Evolutionary conservation across 1,140 invertebrate genomes (phyloP), one percentile per base, ranked within the genome.

Genomic region (Druon quercuslanigerum): DNA sequence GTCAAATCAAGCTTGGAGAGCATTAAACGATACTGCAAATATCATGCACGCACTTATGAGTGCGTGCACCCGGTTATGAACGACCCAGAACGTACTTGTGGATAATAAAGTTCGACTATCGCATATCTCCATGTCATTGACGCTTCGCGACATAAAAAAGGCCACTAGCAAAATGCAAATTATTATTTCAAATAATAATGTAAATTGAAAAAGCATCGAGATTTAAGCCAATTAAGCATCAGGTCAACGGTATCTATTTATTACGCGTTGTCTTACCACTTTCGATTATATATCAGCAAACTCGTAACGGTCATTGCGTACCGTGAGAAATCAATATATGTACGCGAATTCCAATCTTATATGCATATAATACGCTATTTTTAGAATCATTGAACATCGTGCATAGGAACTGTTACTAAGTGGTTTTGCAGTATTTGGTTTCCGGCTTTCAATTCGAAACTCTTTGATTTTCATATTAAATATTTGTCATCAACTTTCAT

Each of bases 291-390:
- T 66, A 66, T 66, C 60, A 16, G 16, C 60, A 66, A 66, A 66
- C 60, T 33, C 57, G 57, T 66, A 66, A 66, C 60, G 60, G 60
- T 66, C 60, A 66, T 66, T 66, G 60, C 60, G 60, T 66, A 66
- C 25, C 60, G 60, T 66, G 60, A 66, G 60, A 66, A 66, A 40
- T 66, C 40, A 60, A 60, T 60, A 60, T 14, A 66, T 66, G 33
- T 66, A 66, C 40, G 33, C 5, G 25, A 66, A 66, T 66, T 66
- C 60, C 60, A 66, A 66, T 66, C 57, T 14, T 60, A 33, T 16
- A n/a, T 66, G 33, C 33, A 66, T 66, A 66, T 33, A 66, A 66
- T 66, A 40, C 20, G 33, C 60, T 66, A 66, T 66, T 66, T 66
- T 66, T 66, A 66, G 25, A 5, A 5, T 40, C 25, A 16, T 40